Evolutionary conservation across 2,113 vertebrate species (phyloP).

Genomic region (Zosterops pallidus): DNA sequence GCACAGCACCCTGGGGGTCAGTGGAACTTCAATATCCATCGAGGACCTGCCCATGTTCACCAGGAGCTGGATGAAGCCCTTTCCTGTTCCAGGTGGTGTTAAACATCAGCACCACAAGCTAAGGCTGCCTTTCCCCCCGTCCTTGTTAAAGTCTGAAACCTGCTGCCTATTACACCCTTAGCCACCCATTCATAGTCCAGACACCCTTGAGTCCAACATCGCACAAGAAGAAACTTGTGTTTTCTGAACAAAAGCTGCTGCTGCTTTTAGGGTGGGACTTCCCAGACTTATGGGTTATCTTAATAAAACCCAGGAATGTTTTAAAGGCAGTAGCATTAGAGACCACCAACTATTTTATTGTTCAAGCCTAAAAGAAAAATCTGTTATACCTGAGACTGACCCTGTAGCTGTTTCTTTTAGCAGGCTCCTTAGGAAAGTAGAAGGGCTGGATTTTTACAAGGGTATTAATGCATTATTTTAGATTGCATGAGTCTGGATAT

Average conservation of each 20-base stretch:
- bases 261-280: conserved; percentile 68
- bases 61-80: conserved; percentile 3
- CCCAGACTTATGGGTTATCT: conserved; percentile 72
- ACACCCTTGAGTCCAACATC: conserved; percentile 52
- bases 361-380: conserved; percentile 68
- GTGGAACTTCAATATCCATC: background rate
- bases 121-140: background rate
- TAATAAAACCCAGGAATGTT: conserved; percentile 77
- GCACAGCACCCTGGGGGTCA: background rate
- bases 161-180: conserved; percentile 52
- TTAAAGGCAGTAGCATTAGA: conserved; percentile 68
- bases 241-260: conserved; percentile 66
- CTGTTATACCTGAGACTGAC: conserved; percentile 33
- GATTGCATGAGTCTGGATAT: background rate
- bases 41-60: background rate
- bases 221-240: conserved; percentile 67
- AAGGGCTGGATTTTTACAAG: conserved; percentile 25
- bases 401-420: conserved; percentile 45
- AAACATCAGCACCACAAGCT: conserved; percentile 37
- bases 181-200: conserved; percentile 52
- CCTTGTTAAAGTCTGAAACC: conserved; percentile 43
- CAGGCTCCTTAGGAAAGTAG: background rate
- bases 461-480: background rate
- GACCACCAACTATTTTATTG: conserved; percentile 78
- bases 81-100: conserved; percentile 46